These are phyloP conservation scores for Scotopteryx bipunctaria DNA, from an alignment of 2,888 invertebrate genomes.

Conservation along the genomic window DNA sequence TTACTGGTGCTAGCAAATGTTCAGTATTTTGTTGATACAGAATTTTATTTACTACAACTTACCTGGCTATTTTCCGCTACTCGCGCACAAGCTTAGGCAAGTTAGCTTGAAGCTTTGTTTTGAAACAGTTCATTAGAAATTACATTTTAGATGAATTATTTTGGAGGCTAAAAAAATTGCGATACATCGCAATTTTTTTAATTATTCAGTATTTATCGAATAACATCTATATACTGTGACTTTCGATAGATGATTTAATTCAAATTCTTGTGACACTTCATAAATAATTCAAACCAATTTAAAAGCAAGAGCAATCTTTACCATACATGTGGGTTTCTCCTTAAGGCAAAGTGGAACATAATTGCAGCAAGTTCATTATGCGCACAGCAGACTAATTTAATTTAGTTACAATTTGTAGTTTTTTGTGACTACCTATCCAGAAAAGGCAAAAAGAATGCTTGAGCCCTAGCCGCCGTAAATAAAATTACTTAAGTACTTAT, in stretches of 20 bases:
- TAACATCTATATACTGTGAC: no score
- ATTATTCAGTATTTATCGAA: no score
- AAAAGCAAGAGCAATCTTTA: conserved; percentile 14
- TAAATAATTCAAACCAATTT: conserved; percentile 16
- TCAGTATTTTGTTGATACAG: not conserved
- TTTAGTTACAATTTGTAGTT: conserved; percentile 18
- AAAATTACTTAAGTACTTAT: conserved; percentile 7
- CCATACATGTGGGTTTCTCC: conserved; percentile 11
- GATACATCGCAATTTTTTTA: no score
- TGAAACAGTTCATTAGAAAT: no score
- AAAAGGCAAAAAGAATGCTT: conserved; percentile 21
- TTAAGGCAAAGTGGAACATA: conserved; percentile 25
- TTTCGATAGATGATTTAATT: not conserved
- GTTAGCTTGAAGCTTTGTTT: no score
- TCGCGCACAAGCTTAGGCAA: no score
- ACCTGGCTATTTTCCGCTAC: no score
- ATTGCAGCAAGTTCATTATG: conserved; percentile 21
- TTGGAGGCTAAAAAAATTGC: no score
- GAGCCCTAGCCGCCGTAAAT: conserved; percentile 11
- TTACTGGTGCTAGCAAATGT: not conserved
- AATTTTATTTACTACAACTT: no score
- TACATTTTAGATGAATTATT: conserved; percentile 3
- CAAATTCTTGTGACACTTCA: conserved; percentile 13
- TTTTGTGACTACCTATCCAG: conserved; percentile 14
- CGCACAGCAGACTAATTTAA: conserved; percentile 24